These are phyloP conservation scores for Metopia argyrocephala DNA, from an alignment of 2,888 invertebrate genomes.

Conservation along the genomic window DNA sequence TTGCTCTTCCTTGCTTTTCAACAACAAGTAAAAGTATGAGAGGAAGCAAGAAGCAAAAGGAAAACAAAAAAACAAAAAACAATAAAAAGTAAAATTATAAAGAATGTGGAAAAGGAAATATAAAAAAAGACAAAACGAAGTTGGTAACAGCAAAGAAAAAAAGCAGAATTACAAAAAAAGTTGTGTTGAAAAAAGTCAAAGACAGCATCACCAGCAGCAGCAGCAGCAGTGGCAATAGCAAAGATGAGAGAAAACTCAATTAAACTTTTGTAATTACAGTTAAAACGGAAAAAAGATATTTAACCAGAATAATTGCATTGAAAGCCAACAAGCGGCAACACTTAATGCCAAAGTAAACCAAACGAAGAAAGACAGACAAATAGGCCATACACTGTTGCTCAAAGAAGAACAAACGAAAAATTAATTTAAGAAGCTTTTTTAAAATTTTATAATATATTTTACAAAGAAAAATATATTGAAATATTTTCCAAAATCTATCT, in stretches of 20 bases:
- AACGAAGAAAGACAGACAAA: not conserved
- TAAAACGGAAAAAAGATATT: conserved; percentile 77
- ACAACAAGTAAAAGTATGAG: conserved; percentile 34
- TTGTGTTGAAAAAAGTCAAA: not conserved
- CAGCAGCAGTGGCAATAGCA: conserved; percentile 41
- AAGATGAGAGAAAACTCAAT: conserved; percentile 75
- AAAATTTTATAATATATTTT: too few relatives aligned
- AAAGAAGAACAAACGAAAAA: not conserved
- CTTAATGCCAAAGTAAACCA: conserved; percentile 54
- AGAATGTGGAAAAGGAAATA: conserved; percentile 49
- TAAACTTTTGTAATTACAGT: conserved; percentile 78
- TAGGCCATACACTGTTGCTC: conserved; percentile 44
- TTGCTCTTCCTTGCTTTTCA: not conserved
- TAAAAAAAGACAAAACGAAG: conserved; percentile 44
- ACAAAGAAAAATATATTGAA: too few relatives aligned
- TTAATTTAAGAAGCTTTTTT: too few relatives aligned
- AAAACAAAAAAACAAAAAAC: conserved; percentile 28
- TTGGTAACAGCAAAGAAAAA: not conserved
- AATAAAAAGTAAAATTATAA: conserved; percentile 28
- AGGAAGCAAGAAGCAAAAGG: not conserved
- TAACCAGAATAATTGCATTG: conserved; percentile 78
- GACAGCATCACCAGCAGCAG: not conserved
- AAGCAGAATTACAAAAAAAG: not conserved
- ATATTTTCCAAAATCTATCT: too few relatives aligned
- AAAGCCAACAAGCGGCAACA: conserved; percentile 72